Base-by-base conservation (phyloP, 2,888 invertebrate species). In the Cataglyphis albicans region DNA sequence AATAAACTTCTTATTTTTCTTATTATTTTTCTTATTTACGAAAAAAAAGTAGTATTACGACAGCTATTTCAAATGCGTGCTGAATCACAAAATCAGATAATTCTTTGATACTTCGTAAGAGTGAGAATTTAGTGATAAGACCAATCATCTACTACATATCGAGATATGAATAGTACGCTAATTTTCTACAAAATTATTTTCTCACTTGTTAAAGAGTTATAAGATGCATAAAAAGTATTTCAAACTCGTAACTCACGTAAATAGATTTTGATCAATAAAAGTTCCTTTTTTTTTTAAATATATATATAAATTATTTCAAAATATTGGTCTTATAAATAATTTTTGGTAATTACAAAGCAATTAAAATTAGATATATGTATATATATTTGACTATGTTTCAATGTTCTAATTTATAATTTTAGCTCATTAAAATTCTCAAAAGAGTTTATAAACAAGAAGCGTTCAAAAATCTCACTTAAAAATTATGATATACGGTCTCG, bases 81-180 rank as follows among this genome's bases (percentile, higher is more conserved):
- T 32, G 21, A 63, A 63, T 74, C 44, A 63, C 32, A 44, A 44
- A 44, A 44, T 61, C 63, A 74, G 32, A 74, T 74, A 74, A 74
- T 48, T 74, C 44, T 74, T 63, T 15, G 44, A 63, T 5, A 18
- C 21, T 48, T 63, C 41, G 21, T 74, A 74, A 74, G 10, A 1
- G 29, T 48, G 44, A 74, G 44, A 61, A 61, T 63, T 44, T 44
- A n/a, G 10, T 44, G 63, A 44, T 74, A 74, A 74, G 18, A 6
- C 29, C 7, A 61, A n/a, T 61, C 29, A 61, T 41, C 15, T 21
- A 15, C 41, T 74, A 57, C 15, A 12, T 35, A 74, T 15, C 32
- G 63, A 48, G 5, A 32, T 63, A 44, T 44, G 29, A 61, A 61
- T 44, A 21, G 29, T n/a, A 61, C n/a, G 29, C 29, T 57, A 73